Conservation (phyloP, 2,888 invertebrate species). For the Pecten maximus region DNA sequence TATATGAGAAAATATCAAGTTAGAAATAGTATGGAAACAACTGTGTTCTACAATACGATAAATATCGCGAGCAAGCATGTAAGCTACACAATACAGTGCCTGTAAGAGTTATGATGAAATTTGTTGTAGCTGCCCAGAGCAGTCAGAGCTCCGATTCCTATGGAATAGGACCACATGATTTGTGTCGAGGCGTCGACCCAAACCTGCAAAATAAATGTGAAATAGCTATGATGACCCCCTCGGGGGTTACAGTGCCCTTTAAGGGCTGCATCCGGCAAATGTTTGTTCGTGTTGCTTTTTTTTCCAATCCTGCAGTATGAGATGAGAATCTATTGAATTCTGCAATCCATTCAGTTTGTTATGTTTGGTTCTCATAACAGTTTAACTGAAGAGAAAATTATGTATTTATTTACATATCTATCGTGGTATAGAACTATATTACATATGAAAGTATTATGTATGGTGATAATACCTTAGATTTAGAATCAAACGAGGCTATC, state of each 20-base stretch:
- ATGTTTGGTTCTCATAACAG: no score
- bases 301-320: neutral
- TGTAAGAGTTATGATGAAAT: slow-evolving; percentile 79
- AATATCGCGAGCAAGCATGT: neutral
- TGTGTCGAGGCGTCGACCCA: slow-evolving; percentile 83
- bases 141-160: slow-evolving; percentile 85
- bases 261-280: neutral
- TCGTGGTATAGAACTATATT: no score
- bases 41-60: neutral
- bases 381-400: no score
- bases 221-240: neutral
- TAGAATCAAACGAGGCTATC: no score
- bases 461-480: no score
- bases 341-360: no score
- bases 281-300: neutral
- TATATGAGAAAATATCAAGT: no score
- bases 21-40: no score
- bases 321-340: no score
- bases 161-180: slow-evolving; percentile 87
- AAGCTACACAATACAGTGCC: slow-evolving; percentile 66
- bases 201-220: slow-evolving; percentile 54
- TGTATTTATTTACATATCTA: no score
- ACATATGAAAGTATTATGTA: no score
- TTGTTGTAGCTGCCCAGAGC: slow-evolving; percentile 81
- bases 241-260: neutral